Percentiles rank a stretch among this genome's conserved stretches.
Conservation (phyloP, 1,140 invertebrate species). For the Aphaenogaster ashmeadi region DNA sequence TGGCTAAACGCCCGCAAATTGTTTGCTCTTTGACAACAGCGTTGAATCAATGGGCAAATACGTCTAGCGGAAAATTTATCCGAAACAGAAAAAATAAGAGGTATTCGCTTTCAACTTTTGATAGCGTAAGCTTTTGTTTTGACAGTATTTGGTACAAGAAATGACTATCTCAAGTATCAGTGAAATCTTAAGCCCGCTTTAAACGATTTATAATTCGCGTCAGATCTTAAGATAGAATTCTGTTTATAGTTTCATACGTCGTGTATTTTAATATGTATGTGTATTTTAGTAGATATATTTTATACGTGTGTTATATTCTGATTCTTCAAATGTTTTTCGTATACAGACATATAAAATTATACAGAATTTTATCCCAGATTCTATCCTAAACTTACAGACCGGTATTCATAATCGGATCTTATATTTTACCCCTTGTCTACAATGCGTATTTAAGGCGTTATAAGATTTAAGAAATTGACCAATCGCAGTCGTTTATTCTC, state of each 20-base stretch:
- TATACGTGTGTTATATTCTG: neutral
- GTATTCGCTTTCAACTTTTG: neutral
- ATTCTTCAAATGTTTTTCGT: neutral
- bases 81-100: neutral
- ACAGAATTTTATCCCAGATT: neutral
- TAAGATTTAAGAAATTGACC: too few relatives aligned
- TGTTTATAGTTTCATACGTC: neutral
- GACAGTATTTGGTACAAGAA: neutral
- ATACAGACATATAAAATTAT: neutral
- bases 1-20: neutral
- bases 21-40: slow-evolving; percentile 7
- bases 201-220: neutral
- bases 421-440: too few relatives aligned
- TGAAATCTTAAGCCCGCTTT: neutral
- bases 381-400: neutral
- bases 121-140: neutral
- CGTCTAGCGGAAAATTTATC: neutral
- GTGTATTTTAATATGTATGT: neutral
- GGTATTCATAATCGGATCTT: too few relatives aligned
- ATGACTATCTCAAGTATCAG: neutral
- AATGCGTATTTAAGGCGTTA: too few relatives aligned
- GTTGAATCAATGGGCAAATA: neutral
- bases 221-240: neutral
- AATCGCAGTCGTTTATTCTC: too few relatives aligned
- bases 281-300: neutral